Conservation (phyloP, 2,113 vertebrate species). For the Polyodon spathula region DNA sequence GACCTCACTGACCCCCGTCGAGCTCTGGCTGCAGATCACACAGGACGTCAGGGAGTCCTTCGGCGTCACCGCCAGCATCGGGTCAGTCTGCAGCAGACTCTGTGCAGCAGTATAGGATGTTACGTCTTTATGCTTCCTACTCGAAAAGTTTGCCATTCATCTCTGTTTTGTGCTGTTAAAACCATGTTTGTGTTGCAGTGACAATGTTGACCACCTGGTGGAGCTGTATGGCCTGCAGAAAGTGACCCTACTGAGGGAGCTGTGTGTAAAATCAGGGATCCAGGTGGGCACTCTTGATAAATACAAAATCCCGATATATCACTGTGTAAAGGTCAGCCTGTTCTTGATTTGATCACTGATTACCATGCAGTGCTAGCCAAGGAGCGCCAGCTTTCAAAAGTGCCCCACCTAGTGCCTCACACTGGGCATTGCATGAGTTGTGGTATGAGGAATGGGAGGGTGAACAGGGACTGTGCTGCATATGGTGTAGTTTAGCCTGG, state of each 20-base stretch:
- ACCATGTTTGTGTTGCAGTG: constrained; percentile 36
- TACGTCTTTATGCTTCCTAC: too few species aligned
- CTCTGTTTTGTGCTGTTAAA: not conserved
- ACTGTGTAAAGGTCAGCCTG: too few species aligned
- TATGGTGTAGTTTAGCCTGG: too few species aligned
- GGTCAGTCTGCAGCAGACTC: constrained; percentile 43
- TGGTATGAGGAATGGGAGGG: too few species aligned
- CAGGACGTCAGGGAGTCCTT: constrained; percentile 58
- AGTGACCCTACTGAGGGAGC: constrained; percentile 61
- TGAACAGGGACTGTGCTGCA: too few species aligned
- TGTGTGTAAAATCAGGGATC: constrained; percentile 66
- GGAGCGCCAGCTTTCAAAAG: not conserved
- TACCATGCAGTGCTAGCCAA: too few species aligned
- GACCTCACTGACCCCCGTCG: constrained; percentile 49
- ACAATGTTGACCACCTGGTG: constrained; percentile 52
- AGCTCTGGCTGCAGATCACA: constrained; percentile 62
- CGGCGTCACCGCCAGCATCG: constrained; percentile 42
- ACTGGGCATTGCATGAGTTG: too few species aligned
- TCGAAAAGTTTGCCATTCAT: not conserved
- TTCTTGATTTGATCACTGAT: too few species aligned
- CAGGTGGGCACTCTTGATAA: too few species aligned
- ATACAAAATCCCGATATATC: too few species aligned
- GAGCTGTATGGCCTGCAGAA: constrained; percentile 61
- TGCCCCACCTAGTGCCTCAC: too few species aligned
- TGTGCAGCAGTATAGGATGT: too few species aligned